Base-by-base conservation (phyloP, 53 echinoderm and acorn worm species). In the Echinometra lucunter region DNA sequence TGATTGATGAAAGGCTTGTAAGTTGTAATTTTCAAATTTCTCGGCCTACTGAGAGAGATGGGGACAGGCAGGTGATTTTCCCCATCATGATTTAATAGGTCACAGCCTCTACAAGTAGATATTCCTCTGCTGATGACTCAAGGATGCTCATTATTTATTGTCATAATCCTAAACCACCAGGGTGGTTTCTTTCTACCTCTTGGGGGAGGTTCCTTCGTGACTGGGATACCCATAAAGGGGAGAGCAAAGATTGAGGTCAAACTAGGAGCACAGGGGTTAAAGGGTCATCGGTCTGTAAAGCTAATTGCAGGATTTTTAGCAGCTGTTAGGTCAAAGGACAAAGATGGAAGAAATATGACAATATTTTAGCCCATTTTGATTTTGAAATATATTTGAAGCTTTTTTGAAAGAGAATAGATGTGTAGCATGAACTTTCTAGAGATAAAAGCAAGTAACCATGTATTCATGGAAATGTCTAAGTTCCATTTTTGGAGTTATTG, bases 281-380 rank as follows among this genome's bases (percentile, higher is more conserved):
- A 75, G 40, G 75, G 75, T 75, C 34, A 75, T 37, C 75, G 11
- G 18, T 67, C 75, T 40, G 34, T 34, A 15, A 70, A 40, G 75
- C 75, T 75, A 75, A 75, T 75, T 75, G 75, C 75, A 34, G 40
- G 37, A 75, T 75, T 75, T 4, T 19, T 17, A 75, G 75, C 75
- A 75, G 75, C 75, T 75, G 75, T 40, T 38, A 75, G 75, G 40
- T 75, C 75, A 75, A 40, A 75, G 75, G 75, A 19, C 75, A 75
- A 75, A 40, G 18, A 40, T 12, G 40, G 5, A 38, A 37, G 13
- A 63, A 75, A 75, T 38, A 75, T 75, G 74, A 18, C 30, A 74
- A 74, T 25, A 38, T 74, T 74, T 75, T 75, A 17, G 75, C 19
- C 9, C n/a, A 70, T 70, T 70, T 30, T 5, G 28, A 32, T 69